Base-by-base conservation (phyloP, 1,140 invertebrate species). In the Varroa destructor region DNA sequence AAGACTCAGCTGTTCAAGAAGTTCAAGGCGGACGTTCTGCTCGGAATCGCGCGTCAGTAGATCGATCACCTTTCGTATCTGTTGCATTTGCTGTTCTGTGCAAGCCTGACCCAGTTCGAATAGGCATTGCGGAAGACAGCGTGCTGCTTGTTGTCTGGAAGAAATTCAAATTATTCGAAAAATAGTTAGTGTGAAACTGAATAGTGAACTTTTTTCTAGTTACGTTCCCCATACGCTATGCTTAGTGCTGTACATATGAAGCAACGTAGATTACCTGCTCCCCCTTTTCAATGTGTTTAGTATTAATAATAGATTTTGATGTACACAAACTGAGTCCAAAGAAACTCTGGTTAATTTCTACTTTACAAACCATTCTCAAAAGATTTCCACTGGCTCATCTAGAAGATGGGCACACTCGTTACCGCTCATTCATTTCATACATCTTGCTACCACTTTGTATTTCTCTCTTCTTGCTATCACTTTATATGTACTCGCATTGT, bases 81-180 rank as follows among this genome's bases (percentile, higher is more conserved):
- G 40, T 12, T 43, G 12, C 61, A 67, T 67, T 37, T 67, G 61
- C 61, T 67, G 61, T 46, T 67, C 61, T 37, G 61, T 67, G 61
- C 61, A 67, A 12, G 40, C 46, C 8, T 67, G 61, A 37, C 61
- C 61, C 12, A 67, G 37, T 12, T 67, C 61, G 61, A 25, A 67
- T 46, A 67, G 37, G 61, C 61, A 67, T 40, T 67, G 61, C 37
- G 61, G 40, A 12, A 67, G 37, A 40, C 40, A 67, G 61, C 61
- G 61, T 1, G 61, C 61, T 12, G 61, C 61, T 67, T 67, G 61
- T 67, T 67, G 61, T 40, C 61, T 67, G 61, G 14, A 67, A 67
- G 3, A 67, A 67, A 67, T 12, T 43, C 3, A 14, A 58, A 40
- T 3, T 37, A 6, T 14, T 58, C 42, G 14, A 25, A 25, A 25